Percentiles rank a stretch among this genome's conserved stretches.
Evolutionary conservation across 1,140 invertebrate species (phyloP).

Genomic region (Saccostrea glomerata): DNA sequence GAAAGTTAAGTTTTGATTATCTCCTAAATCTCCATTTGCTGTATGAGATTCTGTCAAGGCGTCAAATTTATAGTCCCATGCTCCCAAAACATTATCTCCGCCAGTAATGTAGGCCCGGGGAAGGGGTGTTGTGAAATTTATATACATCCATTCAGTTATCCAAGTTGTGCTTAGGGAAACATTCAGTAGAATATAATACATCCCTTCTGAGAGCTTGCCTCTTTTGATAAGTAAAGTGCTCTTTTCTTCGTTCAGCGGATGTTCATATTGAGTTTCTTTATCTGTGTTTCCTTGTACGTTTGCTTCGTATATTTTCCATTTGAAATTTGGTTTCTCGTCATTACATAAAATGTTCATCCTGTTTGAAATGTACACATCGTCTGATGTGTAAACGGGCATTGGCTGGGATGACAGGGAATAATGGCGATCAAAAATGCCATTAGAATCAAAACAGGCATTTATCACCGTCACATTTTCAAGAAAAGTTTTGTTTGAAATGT

Average conservation of each 20-base stretch:
- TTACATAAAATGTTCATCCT: neutral
- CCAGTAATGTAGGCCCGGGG: neutral
- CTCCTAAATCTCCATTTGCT: neutral
- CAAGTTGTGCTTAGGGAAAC: neutral
- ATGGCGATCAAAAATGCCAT: constrained; percentile 6
- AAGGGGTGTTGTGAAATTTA: neutral
- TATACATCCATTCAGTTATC: neutral
- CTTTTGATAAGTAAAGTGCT: neutral
- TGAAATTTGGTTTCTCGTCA: neutral
- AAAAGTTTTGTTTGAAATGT: neutral
- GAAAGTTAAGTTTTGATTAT: constrained; percentile 15
- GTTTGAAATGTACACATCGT: neutral
- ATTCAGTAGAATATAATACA: neutral
- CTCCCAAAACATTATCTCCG: neutral
- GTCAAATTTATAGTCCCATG: neutral
- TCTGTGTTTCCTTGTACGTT: neutral
- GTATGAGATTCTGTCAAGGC: neutral
- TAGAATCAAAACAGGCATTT: constrained; percentile 14
- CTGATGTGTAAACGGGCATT: neutral
- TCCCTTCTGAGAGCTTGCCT: neutral
- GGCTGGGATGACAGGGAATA: neutral
- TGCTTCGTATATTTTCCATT: neutral
- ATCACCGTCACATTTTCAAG: neutral
- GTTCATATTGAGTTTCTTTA: neutral
- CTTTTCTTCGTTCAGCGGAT: neutral